Conservation (phyloP, 2,797 vertebrate genomes). For the Amphiprion clarkii region DNA sequence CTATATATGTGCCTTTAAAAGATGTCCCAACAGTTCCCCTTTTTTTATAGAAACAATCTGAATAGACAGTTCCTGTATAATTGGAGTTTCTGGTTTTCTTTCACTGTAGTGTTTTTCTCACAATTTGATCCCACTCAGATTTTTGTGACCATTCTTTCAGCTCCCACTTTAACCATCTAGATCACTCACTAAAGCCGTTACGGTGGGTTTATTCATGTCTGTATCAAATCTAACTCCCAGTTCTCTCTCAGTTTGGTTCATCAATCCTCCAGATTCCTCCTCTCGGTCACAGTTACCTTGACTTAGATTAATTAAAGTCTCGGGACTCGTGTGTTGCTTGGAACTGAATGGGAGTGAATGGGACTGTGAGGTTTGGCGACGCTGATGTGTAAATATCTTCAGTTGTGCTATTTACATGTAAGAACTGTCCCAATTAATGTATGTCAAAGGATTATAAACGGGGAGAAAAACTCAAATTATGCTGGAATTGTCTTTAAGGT, state of each 20-base stretch:
- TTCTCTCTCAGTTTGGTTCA: constrained; percentile 2
- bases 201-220: not conserved
- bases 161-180: not conserved
- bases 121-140: not conserved
- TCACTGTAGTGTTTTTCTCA: not conserved
- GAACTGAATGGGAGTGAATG: constrained; percentile 67
- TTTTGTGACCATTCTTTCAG: not conserved
- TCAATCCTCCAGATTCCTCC: not conserved
- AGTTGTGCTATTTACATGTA: constrained; percentile 50
- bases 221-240: not conserved
- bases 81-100: constrained; percentile 29
- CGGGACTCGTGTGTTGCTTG: constrained; percentile 57
- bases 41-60: not conserved
- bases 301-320: constrained; percentile 17
- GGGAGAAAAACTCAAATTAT: constrained; percentile 20
- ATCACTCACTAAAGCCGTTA: not conserved
- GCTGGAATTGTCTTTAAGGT: constrained; percentile 12
- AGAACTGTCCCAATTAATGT: constrained; percentile 6
- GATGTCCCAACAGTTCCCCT: not conserved
- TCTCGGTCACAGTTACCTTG: not conserved
- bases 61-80: constrained; percentile 31
- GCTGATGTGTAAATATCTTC: constrained; percentile 43
- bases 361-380: constrained; percentile 48
- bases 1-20: not conserved
- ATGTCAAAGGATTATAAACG: not conserved